These are phyloP conservation scores for Deroptyus accipitrinus DNA, from an alignment of 2,113 vertebrate species.

Conservation along the genomic window DNA sequence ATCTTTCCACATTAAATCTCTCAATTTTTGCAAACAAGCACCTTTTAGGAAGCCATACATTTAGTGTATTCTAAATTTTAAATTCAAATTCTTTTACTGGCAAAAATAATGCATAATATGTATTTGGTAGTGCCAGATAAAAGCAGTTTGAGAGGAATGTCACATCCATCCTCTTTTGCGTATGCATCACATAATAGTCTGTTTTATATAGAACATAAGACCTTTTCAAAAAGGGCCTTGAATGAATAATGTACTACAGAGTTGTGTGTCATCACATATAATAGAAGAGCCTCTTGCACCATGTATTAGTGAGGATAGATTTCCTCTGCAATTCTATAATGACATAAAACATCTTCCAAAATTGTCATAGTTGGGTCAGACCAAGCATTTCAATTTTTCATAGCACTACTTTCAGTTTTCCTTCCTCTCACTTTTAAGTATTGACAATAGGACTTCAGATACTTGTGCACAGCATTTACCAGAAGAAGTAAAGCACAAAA, in stretches of 20 bases:
- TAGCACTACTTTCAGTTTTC: background rate
- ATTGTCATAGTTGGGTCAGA: conserved; percentile 7
- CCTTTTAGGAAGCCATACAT: background rate
- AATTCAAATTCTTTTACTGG: background rate
- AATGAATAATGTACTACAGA: conserved; percentile 64
- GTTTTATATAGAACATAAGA: conserved; percentile 64
- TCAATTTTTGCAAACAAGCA: background rate
- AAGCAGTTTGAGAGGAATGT: conserved; percentile 40
- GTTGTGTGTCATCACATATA: conserved; percentile 25
- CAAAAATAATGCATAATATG: background rate
- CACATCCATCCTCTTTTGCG: conserved; percentile 56
- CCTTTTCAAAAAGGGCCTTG: conserved; percentile 50
- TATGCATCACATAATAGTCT: conserved; percentile 64
- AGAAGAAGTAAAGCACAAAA: background rate
- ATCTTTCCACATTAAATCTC: background rate
- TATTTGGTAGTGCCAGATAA: conserved; percentile 11
- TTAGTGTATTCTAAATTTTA: background rate
- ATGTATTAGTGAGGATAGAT: conserved; percentile 9
- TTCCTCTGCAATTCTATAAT: conserved; percentile 26
- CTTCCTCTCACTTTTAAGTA: background rate
- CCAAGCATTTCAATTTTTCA: background rate
- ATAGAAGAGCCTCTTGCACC: conserved; percentile 31
- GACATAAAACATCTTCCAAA: conserved; percentile 46
- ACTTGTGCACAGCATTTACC: background rate
- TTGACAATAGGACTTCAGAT: background rate